Evolutionary conservation across 92 coral and sea anemone genomes (phyloP).

Genomic region (Epizoanthus rinbou): DNA sequence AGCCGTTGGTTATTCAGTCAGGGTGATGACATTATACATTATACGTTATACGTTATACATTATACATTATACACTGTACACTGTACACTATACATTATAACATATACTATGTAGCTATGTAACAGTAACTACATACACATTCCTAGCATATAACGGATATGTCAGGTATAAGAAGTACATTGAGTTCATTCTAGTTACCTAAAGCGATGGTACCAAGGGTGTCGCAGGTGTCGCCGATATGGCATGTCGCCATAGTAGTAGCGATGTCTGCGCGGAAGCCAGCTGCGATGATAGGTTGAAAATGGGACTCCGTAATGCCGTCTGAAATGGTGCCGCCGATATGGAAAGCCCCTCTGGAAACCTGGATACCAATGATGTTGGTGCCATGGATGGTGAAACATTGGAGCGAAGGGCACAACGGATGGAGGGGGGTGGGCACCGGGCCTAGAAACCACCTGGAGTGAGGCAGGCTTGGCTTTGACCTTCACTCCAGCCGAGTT

Average conservation of each 20-base stretch:
- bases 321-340: constrained; percentile 56
- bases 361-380: constrained; percentile 86
- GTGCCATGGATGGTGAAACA: constrained; percentile 63
- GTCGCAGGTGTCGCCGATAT: constrained; percentile 31
- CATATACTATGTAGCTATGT: too few species aligned
- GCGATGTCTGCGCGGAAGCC: constrained; percentile 42
- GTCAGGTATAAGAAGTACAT: too few species aligned
- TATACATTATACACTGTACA: too few species aligned
- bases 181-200: background rate
- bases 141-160: too few species aligned
- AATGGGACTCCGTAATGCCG: constrained; percentile 49
- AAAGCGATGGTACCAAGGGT: constrained; percentile 31
- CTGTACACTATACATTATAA: too few species aligned
- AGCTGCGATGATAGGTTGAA: constrained; percentile 43
- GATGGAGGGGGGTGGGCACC: constrained; percentile 82
- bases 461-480: constrained; percentile 98
- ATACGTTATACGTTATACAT: too few species aligned
- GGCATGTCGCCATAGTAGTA: constrained; percentile 21
- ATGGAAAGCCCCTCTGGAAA: constrained; percentile 57
- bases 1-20: too few species aligned
- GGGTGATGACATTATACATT: too few species aligned
- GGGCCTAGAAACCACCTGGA: constrained; percentile 99
- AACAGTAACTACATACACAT: too few species aligned
- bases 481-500: constrained; percentile 98
- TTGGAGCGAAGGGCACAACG: constrained; percentile 67